Evolutionary conservation across 30 jellyfish, hydroid and myxozoan genomes (phyloP), one percentile per base, ranked within the genome.

Genomic region (Aurelia sp.): DNA sequence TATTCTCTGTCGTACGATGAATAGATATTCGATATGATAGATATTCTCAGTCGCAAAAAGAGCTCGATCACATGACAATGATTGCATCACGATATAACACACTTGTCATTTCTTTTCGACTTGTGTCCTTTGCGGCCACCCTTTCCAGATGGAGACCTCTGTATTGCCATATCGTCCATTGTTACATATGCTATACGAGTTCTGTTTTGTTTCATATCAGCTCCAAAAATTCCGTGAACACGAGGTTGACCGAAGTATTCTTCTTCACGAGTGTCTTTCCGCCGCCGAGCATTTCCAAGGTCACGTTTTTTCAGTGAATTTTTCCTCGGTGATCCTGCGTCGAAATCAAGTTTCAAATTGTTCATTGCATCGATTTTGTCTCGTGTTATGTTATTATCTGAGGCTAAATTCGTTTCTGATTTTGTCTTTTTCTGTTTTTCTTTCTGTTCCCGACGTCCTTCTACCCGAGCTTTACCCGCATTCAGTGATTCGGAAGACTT

Each of bases 151-250:
- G 78, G 16, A 66, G 90, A 67, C 22, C 95, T 31, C 10, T 82
- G 96, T 7, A 93, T 82, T 4, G 98, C 98, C 97, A 93, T 93
- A 79, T 93, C 98, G 76, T 93, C 98, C 89, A 67, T 88, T 17
- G 98, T 93, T 47, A 93, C 98, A 65, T 93, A 93, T 16, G 96
- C 84, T 23, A 93, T 88, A 58, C 98, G 90, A 71, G 98, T 91
- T 55, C 97, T 82, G 27, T 75, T 75, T 80, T 66, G 92, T 59
- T 92, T 88, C 44, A 81, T 91, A 58, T 87, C 98, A 15, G 97
- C 90, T 15, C 97, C 92, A 72, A 86, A 88, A 95, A 92, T 87
- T 35, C 97, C 97, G 61, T 76, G 91, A 21, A 86, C 91, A 69
- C 96, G 88, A 13, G 98, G 97, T 53, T 76, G 76, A 35, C 93